Evolutionary conservation across 2,888 invertebrate genomes (phyloP).

Genomic region (Acanthosepion pharaonis): DNA sequence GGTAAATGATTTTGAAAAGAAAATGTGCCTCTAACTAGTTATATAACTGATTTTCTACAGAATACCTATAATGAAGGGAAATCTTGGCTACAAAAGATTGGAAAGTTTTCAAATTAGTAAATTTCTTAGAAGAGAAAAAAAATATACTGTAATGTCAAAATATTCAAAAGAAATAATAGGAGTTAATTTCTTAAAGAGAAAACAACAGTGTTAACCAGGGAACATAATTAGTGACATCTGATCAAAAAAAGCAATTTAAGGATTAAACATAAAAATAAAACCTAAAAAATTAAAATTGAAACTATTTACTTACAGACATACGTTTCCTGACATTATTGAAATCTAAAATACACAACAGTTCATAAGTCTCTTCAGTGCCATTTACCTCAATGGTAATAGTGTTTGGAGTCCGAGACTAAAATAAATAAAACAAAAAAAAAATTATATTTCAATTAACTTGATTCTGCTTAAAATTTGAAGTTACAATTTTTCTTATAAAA

Average conservation of each 20-base stretch:
- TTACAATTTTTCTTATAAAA: too few species aligned
- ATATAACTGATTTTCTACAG: too few species aligned
- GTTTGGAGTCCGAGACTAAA: constrained; percentile 76
- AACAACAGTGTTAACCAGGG: not conserved
- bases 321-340: constrained; percentile 99
- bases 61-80: too few species aligned
- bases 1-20: too few species aligned
- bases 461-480: too few species aligned
- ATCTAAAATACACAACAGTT: constrained; percentile 96
- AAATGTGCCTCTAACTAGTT: too few species aligned
- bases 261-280: not conserved
- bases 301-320: constrained; percentile 88
- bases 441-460: not conserved
- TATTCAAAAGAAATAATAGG: not conserved
- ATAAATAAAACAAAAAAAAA: constrained; percentile 48
- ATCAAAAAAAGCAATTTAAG: too few species aligned
- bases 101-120: too few species aligned
- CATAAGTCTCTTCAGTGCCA: constrained; percentile 81
- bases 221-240: not conserved
- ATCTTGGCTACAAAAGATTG: too few species aligned
- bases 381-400: constrained; percentile 80
- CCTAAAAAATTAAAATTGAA: not conserved
- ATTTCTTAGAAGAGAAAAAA: too few species aligned
- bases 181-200: not conserved
- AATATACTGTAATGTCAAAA: too few species aligned